phyloP scores from a whole-genome alignment of 1,140 invertebrate species.

The Zaprionus davidi region DNA sequence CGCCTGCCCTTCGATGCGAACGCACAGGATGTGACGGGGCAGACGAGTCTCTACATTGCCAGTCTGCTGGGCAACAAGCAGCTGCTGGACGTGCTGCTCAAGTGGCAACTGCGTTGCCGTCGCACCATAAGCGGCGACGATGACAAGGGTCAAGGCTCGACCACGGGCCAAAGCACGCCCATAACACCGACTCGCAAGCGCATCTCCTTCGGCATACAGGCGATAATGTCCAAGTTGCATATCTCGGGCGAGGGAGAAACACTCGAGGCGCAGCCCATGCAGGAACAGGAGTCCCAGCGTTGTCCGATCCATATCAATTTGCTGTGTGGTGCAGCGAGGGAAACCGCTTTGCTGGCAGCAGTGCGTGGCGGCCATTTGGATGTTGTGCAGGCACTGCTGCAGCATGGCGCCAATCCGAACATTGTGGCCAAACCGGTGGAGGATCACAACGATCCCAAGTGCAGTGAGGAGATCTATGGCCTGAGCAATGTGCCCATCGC shows the following conservation, averaged over 20 bases:
- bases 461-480: conserved; percentile 83
- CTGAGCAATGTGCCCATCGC: conserved; percentile 87
- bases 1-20: conserved; percentile 95
- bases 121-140: conserved; percentile 84
- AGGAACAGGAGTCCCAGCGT: conserved; percentile 86
- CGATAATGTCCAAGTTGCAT: conserved; percentile 93
- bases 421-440: conserved; percentile 85
- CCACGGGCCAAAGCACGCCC: conserved; percentile 53
- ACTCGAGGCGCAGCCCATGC: conserved; percentile 33
- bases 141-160: conserved; percentile 24
- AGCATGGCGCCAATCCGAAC: conserved; percentile 90
- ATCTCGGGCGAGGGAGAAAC: conserved; percentile 83
- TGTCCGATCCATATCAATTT: conserved; percentile 90
- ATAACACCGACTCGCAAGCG: conserved; percentile 87
- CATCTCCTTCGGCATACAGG: conserved; percentile 94
- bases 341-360: conserved; percentile 92
- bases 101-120: conserved; percentile 89
- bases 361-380: conserved; percentile 91
- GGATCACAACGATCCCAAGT: conserved; percentile 84
- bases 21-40: conserved; percentile 93
- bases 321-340: conserved; percentile 87
- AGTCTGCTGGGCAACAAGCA: conserved; percentile 92
- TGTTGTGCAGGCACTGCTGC: conserved; percentile 90
- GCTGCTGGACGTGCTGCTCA: conserved; percentile 91
- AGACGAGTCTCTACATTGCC: conserved; percentile 95